Evolutionary conservation across 2,888 invertebrate species (phyloP), one percentile per base, ranked within the genome.

Genomic region (Drosophila tripunctata): DNA sequence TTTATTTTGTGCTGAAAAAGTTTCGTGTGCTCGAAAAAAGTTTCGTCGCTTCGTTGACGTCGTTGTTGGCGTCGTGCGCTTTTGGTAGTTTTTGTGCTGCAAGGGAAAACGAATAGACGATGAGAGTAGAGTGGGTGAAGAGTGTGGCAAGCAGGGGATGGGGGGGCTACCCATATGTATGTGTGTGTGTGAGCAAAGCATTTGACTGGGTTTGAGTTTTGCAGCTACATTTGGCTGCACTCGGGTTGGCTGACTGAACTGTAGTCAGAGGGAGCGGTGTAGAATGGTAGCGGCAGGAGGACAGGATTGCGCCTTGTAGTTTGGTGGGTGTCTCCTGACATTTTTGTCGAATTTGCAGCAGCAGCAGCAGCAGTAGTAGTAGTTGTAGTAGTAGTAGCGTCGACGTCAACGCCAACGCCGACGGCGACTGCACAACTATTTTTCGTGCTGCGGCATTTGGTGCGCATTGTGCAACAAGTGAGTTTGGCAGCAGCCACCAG

Each of bases 391-490:
- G 67, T 55, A 27, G 55, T 50, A 45, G 70, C 48, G 50, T 5
- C 58, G 55, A 50, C 71, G 40, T 17, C 66, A 2, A 6, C 41
- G 14, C n/a, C 33, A 45, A 43, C 70, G 43, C 38, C 72, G 35
- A 40, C 74, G 15, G 69, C 68, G 80, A 75, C 80, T 74, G 83
- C 86, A 81, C 67, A 83, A 78, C 85, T 78, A 84, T 83, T 81
- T 81, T 78, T 73, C 78, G 78, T 77, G 79, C 76, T 67, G 48
- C 79, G 79, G 74, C 88, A 63, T 72, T 84, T 64, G 89, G 84
- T 85, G 77, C 77, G 88, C 86, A 89, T 89, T 91, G 91, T 91
- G 91, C 91, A 91, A 91, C 91, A 91, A 91, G 91, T 91, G 91
- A 91, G 91, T 91, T 91, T 90, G 90, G 89, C 89, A 91, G 87